Conservation (phyloP, 2,888 invertebrate genomes). For the Drosophila percnosoma region DNA sequence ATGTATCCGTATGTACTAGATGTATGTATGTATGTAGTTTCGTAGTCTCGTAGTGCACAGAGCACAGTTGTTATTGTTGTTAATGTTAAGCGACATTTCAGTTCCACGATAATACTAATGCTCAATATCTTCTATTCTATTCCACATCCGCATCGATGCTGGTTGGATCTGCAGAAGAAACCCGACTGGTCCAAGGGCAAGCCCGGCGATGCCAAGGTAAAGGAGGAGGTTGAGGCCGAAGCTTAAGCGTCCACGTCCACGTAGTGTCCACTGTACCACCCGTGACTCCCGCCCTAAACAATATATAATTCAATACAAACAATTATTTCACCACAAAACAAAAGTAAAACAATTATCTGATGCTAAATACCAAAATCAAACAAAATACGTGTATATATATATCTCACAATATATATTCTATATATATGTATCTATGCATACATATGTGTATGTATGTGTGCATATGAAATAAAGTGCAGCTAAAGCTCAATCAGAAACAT, state of each 20-base stretch:
- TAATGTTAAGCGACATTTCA: conserved; percentile 29
- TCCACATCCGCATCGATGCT: conserved; percentile 9
- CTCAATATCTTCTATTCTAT: conserved; percentile 1
- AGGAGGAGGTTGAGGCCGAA: conserved; percentile 93
- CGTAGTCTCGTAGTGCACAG: conserved; percentile 55
- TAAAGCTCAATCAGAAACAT: conserved; percentile 61
- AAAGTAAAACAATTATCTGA: conserved; percentile 64
- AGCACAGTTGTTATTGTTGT: conserved; percentile 46
- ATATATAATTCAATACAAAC: conserved; percentile 50
- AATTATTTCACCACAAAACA: conserved; percentile 42
- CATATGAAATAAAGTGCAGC: conserved; percentile 50
- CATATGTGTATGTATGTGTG: conserved; percentile 15
- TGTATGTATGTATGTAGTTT: conserved; percentile 37
- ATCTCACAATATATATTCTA: conserved; percentile 55
- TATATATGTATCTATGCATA: conserved; percentile 24
- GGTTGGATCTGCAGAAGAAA: conserved; percentile 90
- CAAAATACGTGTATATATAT: conserved; percentile 71
- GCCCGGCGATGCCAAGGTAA: conserved; percentile 93
- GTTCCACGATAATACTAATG: conserved; percentile 30
- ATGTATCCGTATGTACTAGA: conserved; percentile 13
- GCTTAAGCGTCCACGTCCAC: conserved; percentile 88
- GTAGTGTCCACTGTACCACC: conserved; percentile 84
- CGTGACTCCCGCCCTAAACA: conserved; percentile 84
- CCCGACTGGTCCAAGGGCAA: conserved; percentile 97
- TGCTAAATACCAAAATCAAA: conserved; percentile 59